Conservation (phyloP, 2,888 invertebrate genomes). For the Cremastobaeus sp. region DNA sequence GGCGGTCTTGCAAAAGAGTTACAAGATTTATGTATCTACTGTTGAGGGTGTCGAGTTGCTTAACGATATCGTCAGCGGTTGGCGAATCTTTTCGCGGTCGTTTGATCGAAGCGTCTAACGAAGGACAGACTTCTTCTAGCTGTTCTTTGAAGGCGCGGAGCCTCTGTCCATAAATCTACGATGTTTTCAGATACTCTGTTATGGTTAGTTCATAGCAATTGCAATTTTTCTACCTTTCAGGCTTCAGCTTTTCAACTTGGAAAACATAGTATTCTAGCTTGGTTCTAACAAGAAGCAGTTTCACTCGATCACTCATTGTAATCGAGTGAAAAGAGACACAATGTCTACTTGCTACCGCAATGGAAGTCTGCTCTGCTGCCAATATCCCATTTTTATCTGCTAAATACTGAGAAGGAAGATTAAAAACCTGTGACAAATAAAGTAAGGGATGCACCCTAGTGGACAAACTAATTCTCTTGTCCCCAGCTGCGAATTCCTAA, state of each 20-base stretch:
- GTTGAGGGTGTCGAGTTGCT: constrained; percentile 90
- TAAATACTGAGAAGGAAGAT: too few species aligned
- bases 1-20: constrained; percentile 84
- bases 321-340: constrained; percentile 57
- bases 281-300: background rate
- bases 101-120: constrained; percentile 83
- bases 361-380: too few species aligned
- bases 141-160: constrained; percentile 91
- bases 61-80: constrained; percentile 87
- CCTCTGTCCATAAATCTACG: constrained; percentile 91
- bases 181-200: constrained; percentile 82
- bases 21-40: constrained; percentile 86
- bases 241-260: constrained; percentile 68
- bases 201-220: constrained; percentile 76
- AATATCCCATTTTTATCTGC: too few species aligned
- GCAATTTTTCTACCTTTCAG: constrained; percentile 30
- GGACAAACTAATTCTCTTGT: too few species aligned
- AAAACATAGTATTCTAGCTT: constrained; percentile 13
- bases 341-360: too few species aligned
- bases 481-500: too few species aligned
- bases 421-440: too few species aligned
- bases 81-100: constrained; percentile 74
- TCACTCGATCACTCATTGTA: constrained; percentile 67
- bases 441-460: too few species aligned
- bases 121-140: constrained; percentile 90